Percentiles rank a stretch among this genome's conserved stretches.
phyloP scores from a whole-genome alignment of 2,113 vertebrate genomes.

The Montifringilla adamsi region DNA sequence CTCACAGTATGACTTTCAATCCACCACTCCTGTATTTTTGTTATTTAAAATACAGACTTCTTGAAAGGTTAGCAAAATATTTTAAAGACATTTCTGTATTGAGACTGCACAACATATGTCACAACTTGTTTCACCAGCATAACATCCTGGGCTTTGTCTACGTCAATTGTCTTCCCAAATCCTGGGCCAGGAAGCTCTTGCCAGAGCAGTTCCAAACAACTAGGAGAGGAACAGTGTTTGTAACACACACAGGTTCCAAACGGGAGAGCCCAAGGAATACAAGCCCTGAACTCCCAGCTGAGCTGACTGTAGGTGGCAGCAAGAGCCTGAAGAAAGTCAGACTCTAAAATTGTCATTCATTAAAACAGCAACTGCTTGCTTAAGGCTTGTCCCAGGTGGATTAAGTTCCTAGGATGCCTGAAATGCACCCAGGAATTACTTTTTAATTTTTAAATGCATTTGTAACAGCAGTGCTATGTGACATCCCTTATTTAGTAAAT shows the following conservation, averaged over 20 bases:
- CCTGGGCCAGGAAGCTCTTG: neutral
- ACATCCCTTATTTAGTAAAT: neutral
- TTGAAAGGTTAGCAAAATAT: neutral
- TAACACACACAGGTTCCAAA: neutral
- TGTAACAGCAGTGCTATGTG: neutral
- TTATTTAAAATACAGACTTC: neutral
- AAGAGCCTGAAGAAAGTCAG: neutral
- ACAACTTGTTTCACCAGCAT: neutral
- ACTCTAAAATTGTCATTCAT: neutral
- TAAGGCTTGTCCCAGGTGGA: neutral
- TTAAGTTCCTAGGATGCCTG: neutral
- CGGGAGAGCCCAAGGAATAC: fast-evolving
- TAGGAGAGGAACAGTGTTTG: fast-evolving
- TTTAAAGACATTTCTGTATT: neutral
- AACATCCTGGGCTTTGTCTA: neutral
- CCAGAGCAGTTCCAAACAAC: neutral
- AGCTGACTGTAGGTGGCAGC: conserved; percentile 69
- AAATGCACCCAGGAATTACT: neutral
- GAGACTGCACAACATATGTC: neutral
- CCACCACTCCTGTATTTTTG: neutral
- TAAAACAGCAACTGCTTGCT: neutral
- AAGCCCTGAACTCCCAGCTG: neutral
- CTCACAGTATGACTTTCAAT: neutral
- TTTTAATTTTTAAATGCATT: neutral
- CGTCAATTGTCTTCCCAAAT: neutral